Base-by-base conservation (phyloP, 2,888 invertebrate genomes). In the Philereme vetulata region DNA sequence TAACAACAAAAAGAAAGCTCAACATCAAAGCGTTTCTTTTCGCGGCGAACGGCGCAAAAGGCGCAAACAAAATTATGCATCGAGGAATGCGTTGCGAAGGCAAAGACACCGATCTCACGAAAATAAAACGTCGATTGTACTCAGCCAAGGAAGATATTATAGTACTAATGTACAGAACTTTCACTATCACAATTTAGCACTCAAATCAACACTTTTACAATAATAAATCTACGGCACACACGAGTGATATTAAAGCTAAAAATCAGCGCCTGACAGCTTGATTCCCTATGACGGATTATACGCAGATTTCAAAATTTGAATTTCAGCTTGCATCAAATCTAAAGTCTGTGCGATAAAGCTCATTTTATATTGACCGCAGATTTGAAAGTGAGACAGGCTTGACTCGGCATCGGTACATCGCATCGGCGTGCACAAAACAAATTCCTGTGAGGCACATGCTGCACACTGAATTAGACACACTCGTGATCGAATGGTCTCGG, bases 381-480 rank as follows among this genome's bases (percentile, higher is more conserved):
- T 53, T 47, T 21, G 36, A 33, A 21, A 61, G 49, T 61, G 61
- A 49, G 34, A 60, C 42, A 60, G 51, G 55, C 34, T 49, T 38
- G 42, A 8, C 53, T 61, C 56, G 11, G 76, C 79, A 80, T 80
- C 83, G 81, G 73, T 54, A 63, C 64, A 68, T 68, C 65, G 60
- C 60, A 62, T 62, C 68, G 71, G 78, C 83, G 85, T 84, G 85
- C 85, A 86, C 85, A 84, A 86, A 86, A 87, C 86, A 84, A 89
- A 90, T 90, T 90, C 90, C 89, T 89, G 73, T 67, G 80, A 85
- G 82, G 84, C 87, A 86, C 81, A 84, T 80, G 80, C 83, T 80
- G 80, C 78, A 82, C 84, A 86, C 88, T 88, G 87, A 88, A 90
- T 88, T 89, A 89, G 89, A 88, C 78, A 85, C 88, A 87, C 83